Conservation (phyloP, 2,113 vertebrate species). For the Mustela nigripes region DNA sequence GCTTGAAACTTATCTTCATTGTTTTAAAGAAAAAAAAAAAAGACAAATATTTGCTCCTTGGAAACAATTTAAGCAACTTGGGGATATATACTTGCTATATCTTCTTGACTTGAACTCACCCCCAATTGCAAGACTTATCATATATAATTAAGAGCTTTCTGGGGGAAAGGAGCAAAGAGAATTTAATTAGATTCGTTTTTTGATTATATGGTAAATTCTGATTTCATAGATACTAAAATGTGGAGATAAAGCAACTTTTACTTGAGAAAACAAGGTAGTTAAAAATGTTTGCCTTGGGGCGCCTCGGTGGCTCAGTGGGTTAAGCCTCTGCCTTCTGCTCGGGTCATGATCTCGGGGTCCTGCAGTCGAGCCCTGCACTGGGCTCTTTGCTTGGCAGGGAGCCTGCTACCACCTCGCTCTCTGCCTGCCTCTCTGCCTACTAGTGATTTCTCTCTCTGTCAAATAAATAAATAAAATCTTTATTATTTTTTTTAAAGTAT, state of each 20-base stretch:
- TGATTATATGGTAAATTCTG: constrained; percentile 40
- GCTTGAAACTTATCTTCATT: background rate
- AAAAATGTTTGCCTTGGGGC: background rate
- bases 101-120: constrained; percentile 11
- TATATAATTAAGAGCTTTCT: background rate
- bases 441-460: too few species aligned
- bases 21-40: background rate
- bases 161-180: background rate
- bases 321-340: too few species aligned
- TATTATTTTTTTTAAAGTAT: too few species aligned
- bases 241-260: background rate
- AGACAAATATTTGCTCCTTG: background rate
- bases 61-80: constrained; percentile 32
- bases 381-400: too few species aligned
- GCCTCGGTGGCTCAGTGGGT: too few species aligned
- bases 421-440: too few species aligned
- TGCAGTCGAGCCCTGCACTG: too few species aligned
- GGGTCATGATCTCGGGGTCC: too few species aligned
- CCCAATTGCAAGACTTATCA: background rate
- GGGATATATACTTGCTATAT: background rate
- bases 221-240: constrained; percentile 4
- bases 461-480: too few species aligned
- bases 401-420: too few species aligned
- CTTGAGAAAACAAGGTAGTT: background rate
- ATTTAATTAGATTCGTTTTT: background rate